Base-by-base conservation (phyloP, 2,797 vertebrate species). In the Spinibarbus caldwelli region DNA sequence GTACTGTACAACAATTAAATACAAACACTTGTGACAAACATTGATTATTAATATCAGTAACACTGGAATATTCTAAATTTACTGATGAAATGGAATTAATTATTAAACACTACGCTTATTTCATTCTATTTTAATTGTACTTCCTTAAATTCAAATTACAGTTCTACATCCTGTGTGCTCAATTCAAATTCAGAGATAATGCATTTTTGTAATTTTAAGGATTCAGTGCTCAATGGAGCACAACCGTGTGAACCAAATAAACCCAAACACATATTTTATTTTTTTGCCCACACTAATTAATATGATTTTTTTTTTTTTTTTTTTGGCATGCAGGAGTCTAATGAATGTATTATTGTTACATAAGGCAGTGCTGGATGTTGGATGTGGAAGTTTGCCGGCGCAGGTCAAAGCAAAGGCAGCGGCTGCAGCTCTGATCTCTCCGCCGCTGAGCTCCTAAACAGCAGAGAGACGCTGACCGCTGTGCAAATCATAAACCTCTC, bases 401-500 rank as follows among this genome's bases (percentile, higher is more conserved):
- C 92, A 94, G 95, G 96, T 96, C 95, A 96, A 92, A 95, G 93
- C 93, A 95, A 95, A 96, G 95, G 92, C 95, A 95, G 93, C 88
- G 91, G 92, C 93, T 92, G 91, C 86, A 92, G 86, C 79, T 78
- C 73, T 77, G 73, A 78, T 86, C 80, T 77, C 72, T 77, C 80
- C 31, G n/a, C 85, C 36, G 75, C 73, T 57, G 83, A 66, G 83
- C 66, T 83, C 81, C 75, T 57, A 80, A 84, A 80, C 82, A 86
- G 71, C 41, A 47, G 90, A 93, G 90, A 89, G 91, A 90, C 90
- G 91, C 94, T 96, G 96, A 96, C 97, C 96, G 97, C 97, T 97
- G 97, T 95, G 97, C 97, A 96, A 96, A 95, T 97, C 97, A 97
- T 97, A 96, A 97, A 96, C 96, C 97, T 96, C 97, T 94, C 97